Evolutionary conservation across 1,140 invertebrate genomes (phyloP).

Genomic region (Acromyrmex heyeri): DNA sequence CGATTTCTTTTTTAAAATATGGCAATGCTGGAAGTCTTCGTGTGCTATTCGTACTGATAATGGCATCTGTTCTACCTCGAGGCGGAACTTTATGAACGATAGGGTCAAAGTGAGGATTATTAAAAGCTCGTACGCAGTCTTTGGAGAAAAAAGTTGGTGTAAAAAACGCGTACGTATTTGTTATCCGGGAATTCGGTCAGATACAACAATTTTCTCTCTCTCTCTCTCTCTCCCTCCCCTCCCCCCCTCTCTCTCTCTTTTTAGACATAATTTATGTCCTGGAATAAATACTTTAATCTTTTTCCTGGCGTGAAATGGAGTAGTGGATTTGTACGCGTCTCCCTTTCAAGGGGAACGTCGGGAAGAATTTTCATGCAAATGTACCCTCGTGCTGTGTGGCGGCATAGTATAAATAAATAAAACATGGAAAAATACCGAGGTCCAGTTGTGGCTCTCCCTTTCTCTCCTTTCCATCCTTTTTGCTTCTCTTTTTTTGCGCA

Average conservation of each 20-base stretch:
- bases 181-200: constrained; percentile 25
- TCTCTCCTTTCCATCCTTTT: not conserved
- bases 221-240: not conserved
- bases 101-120: constrained; percentile 47
- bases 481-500: not conserved
- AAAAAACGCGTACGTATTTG: constrained; percentile 54
- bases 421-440: constrained; percentile 57
- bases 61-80: constrained; percentile 19
- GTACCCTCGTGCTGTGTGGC: constrained; percentile 52
- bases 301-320: constrained; percentile 59
- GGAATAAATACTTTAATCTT: constrained; percentile 71
- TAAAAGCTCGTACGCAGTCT: constrained; percentile 52
- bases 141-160: constrained; percentile 6
- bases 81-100: constrained; percentile 20
- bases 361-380: constrained; percentile 73
- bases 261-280: constrained; percentile 50
- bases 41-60: constrained; percentile 15
- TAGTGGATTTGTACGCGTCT: constrained; percentile 64
- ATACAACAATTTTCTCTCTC: not conserved
- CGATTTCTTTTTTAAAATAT: constrained; percentile 40
- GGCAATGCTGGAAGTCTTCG: constrained; percentile 5
- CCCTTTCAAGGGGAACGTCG: constrained; percentile 54
- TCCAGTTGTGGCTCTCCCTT: constrained; percentile 5
- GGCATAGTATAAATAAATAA: constrained; percentile 68
- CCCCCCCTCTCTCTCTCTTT: constrained; percentile 32